Conservation (phyloP, 1,140 invertebrate species). For the Lordiphosa mommai region DNA sequence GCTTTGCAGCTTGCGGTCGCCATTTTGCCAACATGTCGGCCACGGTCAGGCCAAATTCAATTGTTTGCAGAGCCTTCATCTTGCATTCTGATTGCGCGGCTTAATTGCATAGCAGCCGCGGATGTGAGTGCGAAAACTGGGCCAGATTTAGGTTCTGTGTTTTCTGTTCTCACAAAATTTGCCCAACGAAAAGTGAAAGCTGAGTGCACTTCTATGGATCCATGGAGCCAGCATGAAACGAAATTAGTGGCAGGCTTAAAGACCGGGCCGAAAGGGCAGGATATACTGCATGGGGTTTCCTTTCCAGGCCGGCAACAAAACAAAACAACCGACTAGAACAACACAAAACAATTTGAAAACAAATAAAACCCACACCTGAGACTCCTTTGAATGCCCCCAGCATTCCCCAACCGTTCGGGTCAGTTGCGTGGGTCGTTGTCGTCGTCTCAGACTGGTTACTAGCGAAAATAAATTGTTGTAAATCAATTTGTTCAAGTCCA, state of each 20-base stretch:
- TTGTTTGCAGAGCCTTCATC: conserved; percentile 70
- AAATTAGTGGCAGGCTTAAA: conserved; percentile 32
- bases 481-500: conserved; percentile 66
- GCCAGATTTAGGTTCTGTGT: conserved; percentile 41
- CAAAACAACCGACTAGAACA: conserved; percentile 28
- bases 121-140: conserved; percentile 17
- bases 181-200: conserved; percentile 49
- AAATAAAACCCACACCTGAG: conserved; percentile 72
- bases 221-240: conserved; percentile 28
- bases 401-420: conserved; percentile 27
- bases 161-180: conserved; percentile 23
- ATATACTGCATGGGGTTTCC: conserved; percentile 28
- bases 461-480: conserved; percentile 66
- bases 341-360: conserved; percentile 60
- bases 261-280: conserved; percentile 7
- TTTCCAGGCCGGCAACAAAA: conserved; percentile 17
- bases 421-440: conserved; percentile 25
- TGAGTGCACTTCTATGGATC: conserved; percentile 40
- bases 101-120: conserved; percentile 57
- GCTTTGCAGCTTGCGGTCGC: conserved; percentile 66
- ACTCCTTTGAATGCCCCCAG: conserved; percentile 12
- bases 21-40: conserved; percentile 61
- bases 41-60: conserved; percentile 31
- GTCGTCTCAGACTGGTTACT: conserved; percentile 34
- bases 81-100: conserved; percentile 75